Conservation (phyloP, 2,797 vertebrate genomes). For the Lagorchestes hirsutus region DNA sequence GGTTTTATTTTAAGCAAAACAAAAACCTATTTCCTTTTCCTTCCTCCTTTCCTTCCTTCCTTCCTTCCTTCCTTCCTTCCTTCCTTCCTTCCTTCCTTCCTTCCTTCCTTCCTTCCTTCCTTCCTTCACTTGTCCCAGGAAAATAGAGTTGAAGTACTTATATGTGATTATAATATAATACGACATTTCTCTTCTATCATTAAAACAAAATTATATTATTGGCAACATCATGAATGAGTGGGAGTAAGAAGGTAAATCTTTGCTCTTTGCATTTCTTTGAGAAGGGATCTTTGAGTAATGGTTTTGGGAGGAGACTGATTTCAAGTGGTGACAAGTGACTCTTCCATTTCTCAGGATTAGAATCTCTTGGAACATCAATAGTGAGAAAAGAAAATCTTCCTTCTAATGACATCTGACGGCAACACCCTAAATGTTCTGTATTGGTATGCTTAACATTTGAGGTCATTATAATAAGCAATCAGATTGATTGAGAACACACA, state of each 20-base stretch:
- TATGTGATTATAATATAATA: not conserved
- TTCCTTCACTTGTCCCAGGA: too few species aligned
- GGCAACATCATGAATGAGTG: conserved; percentile 5
- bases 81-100: too few species aligned
- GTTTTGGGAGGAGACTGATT: not conserved
- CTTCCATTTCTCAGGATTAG: conserved; percentile 39
- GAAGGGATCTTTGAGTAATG: conserved; percentile 11
- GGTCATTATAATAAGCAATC: conserved; percentile 66
- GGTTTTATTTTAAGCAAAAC: not conserved
- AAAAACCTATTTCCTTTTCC: not conserved
- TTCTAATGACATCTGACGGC: conserved; percentile 57
- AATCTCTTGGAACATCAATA: conserved; percentile 31
- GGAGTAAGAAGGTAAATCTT: not conserved
- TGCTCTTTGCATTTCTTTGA: not conserved
- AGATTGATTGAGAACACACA: not conserved
- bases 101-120: too few species aligned
- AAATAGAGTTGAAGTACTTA: not conserved
- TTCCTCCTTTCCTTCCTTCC: not conserved
- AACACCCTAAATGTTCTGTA: conserved; percentile 43
- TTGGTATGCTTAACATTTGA: not conserved
- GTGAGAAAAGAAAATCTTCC: conserved; percentile 49
- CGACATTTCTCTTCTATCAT: not conserved
- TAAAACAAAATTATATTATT: not conserved
- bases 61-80: not conserved
- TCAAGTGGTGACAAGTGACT: conserved; percentile 17